These are phyloP conservation scores for Scaptomyza flava DNA, from an alignment of 2,888 invertebrate species.

Conservation along the genomic window DNA sequence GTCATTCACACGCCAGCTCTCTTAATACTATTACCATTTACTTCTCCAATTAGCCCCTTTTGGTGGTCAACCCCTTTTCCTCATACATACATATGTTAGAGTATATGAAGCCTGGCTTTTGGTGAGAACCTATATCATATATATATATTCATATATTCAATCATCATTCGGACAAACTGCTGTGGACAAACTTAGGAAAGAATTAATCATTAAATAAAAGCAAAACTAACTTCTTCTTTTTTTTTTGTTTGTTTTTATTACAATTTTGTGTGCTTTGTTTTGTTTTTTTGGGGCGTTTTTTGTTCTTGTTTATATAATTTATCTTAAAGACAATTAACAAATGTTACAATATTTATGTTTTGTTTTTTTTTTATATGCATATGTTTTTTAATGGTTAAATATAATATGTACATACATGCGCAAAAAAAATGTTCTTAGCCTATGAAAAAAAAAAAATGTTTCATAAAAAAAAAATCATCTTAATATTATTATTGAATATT, in stretches of 20 bases:
- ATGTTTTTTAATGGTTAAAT: constrained; percentile 33
- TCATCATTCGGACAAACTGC: too few species aligned
- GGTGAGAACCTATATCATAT: not conserved
- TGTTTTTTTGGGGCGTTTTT: constrained; percentile 9
- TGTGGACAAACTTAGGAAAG: not conserved
- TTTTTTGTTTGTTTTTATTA: constrained; percentile 29
- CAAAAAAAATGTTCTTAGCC: constrained; percentile 59
- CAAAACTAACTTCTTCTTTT: not conserved
- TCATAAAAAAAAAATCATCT: constrained; percentile 34
- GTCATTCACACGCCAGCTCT: constrained; percentile 30
- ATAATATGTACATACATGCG: constrained; percentile 71
- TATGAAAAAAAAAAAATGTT: constrained; percentile 55
- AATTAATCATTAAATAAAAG: not conserved
- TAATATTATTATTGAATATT: constrained; percentile 34
- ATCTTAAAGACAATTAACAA: constrained; percentile 77
- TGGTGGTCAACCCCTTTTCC: not conserved
- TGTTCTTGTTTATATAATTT: constrained; percentile 55
- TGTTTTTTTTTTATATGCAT: constrained; percentile 39
- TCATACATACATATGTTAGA: not conserved
- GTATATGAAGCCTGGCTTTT: not conserved
- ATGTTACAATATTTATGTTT: constrained; percentile 50
- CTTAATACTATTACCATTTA: constrained; percentile 13
- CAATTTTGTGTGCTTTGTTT: constrained; percentile 22
- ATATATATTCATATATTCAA: too few species aligned
- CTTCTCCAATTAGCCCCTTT: constrained; percentile 7